Conservation (phyloP, 2,113 vertebrate species). For the Urocitellus parryii region DNA sequence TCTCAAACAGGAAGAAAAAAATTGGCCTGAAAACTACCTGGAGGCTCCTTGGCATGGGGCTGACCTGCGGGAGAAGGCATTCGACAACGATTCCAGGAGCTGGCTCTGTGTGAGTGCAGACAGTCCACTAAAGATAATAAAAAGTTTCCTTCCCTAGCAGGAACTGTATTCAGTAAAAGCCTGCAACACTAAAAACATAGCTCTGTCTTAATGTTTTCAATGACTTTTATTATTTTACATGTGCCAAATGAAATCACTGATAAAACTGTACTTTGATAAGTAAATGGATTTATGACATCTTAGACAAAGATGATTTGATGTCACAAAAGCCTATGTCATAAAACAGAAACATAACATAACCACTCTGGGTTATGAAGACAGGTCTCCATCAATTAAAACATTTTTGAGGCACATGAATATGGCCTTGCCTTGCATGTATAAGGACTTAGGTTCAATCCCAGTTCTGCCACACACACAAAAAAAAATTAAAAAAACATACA, state of each 20-base stretch:
- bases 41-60: neutral
- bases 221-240: neutral
- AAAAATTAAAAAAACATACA: too few relatives aligned
- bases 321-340: neutral
- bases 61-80: neutral
- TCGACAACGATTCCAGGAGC: neutral
- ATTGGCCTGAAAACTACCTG: neutral
- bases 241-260: neutral
- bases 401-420: neutral
- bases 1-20: constrained; percentile 48
- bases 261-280: neutral
- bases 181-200: neutral
- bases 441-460: too few relatives aligned
- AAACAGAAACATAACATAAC: neutral
- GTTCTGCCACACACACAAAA: too few relatives aligned
- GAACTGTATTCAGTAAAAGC: neutral
- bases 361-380: neutral
- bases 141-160: neutral
- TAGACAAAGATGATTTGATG: neutral
- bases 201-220: neutral
- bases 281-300: neutral
- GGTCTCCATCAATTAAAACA: constrained; percentile 20
- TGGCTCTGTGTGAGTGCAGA: neutral
- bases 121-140: neutral
- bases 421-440: too few relatives aligned